A percentile compares a stretch with the other conserved stretches of the same genome.
These are phyloP conservation scores for Helicorthomorpha holstii DNA, from an alignment of 1,140 invertebrate genomes.

Conservation along the genomic window DNA sequence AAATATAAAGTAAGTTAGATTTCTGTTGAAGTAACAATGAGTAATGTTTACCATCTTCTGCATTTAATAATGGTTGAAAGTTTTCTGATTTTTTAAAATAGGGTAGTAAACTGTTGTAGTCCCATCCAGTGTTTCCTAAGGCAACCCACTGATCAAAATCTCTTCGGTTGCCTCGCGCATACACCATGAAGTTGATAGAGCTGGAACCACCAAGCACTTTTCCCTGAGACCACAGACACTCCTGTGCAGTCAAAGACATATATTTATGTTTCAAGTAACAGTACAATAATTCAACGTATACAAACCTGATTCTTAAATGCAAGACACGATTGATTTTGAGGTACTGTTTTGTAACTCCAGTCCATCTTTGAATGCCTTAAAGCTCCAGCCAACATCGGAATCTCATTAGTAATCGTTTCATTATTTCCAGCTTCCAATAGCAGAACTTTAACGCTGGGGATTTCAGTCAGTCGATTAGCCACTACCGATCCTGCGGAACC, in stretches of 20 bases:
- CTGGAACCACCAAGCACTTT: conserved; percentile 72
- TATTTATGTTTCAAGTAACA: conserved; percentile 13
- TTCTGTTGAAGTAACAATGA: too few relatives aligned
- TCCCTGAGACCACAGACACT: conserved; percentile 46
- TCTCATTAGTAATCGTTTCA: neutral
- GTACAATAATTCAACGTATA: neutral
- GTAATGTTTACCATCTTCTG: neutral
- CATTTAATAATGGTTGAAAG: neutral
- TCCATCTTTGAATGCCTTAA: conserved; percentile 23
- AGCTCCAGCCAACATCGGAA: conserved; percentile 8
- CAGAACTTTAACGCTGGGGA: conserved; percentile 22
- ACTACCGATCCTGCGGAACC: conserved; percentile 27
- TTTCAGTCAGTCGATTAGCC: conserved; percentile 25
- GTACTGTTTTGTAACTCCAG: conserved; percentile 43
- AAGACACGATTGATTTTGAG: conserved; percentile 19
- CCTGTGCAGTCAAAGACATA: conserved; percentile 15
- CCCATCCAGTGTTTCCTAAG: conserved; percentile 50
- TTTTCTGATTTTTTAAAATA: conserved; percentile 36
- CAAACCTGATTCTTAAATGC: conserved; percentile 11
- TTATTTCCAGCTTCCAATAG: conserved; percentile 33
- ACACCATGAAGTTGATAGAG: conserved; percentile 70
- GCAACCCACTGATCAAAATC: conserved; percentile 60
- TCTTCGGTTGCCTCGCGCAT: conserved; percentile 53
- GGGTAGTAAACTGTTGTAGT: conserved; percentile 48
- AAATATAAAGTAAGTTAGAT: too few relatives aligned